Conservation (phyloP, 2,113 vertebrate species). For the Rhinichthys klamathensis region DNA sequence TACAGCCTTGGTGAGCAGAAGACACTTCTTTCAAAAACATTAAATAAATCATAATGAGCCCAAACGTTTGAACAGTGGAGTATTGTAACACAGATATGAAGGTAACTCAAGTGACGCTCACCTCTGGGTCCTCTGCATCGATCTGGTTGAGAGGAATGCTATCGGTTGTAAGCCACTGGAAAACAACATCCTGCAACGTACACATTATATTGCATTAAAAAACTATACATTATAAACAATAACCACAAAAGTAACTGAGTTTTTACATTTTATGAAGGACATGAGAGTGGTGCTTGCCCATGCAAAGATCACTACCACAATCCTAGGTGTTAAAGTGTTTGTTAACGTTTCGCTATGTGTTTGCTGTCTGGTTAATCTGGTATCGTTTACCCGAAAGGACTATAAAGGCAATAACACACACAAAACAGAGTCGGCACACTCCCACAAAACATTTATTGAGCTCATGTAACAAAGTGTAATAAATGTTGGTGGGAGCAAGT, state of each 20-base stretch:
- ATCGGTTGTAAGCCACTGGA: conserved; percentile 94
- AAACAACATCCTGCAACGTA: conserved; percentile 86
- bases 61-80: not conserved
- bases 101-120: conserved; percentile 63
- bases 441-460: no score
- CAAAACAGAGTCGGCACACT: no score
- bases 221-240: not conserved
- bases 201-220: conserved; percentile 25
- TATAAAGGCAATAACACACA: no score
- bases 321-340: not conserved
- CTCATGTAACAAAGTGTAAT: no score
- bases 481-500: no score
- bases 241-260: not conserved
- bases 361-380: no score
- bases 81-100: not conserved
- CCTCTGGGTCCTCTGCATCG: conserved; percentile 94
- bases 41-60: not conserved
- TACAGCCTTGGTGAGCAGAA: not conserved
- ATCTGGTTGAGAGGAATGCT: conserved; percentile 92
- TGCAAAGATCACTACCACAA: not conserved
- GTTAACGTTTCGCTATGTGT: no score
- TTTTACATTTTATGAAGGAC: not conserved
- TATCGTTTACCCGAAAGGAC: no score
- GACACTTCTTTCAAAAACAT: not conserved
- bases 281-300: not conserved